Percentiles rank a stretch among this genome's conserved stretches.
Conservation (phyloP, 2,888 invertebrate species). For the Athalia rosae region DNA sequence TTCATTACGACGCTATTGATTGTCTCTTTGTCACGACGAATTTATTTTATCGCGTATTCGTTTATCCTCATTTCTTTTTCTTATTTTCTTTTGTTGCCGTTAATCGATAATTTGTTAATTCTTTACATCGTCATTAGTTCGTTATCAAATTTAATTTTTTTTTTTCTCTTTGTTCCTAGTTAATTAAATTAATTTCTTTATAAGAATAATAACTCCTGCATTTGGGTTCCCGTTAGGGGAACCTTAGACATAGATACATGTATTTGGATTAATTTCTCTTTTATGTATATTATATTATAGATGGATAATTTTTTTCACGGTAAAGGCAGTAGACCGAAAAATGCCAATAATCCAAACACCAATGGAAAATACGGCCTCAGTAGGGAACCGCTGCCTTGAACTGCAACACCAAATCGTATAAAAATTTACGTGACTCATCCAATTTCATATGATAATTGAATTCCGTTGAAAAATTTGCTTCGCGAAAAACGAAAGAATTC, state of each 20-base stretch:
- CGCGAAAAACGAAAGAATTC: neutral
- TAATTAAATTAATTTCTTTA: no score
- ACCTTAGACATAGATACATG: no score
- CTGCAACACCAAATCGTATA: constrained; percentile 62
- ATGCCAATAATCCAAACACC: constrained; percentile 47
- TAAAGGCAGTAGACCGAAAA: constrained; percentile 25
- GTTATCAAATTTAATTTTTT: neutral
- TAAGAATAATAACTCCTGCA: no score
- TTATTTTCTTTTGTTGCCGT: neutral
- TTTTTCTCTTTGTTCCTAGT: neutral
- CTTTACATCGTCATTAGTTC: neutral
- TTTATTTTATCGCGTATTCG: constrained; percentile 58
- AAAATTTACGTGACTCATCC: neutral
- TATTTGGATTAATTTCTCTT: neutral
- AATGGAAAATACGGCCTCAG: constrained; percentile 59
- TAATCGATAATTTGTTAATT: neutral
- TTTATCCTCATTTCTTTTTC: constrained; percentile 54
- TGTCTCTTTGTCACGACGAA: no score
- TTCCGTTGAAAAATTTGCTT: neutral
- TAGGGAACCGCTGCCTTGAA: constrained; percentile 64
- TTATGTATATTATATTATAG: neutral
- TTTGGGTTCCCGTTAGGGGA: no score
- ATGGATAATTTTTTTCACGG: neutral
- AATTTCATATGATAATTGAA: neutral
- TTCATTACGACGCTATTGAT: no score